Percentiles rank a stretch among this genome's conserved stretches.
Evolutionary conservation across 2,888 invertebrate genomes (phyloP).

Genomic region (Volucella zonaria): DNA sequence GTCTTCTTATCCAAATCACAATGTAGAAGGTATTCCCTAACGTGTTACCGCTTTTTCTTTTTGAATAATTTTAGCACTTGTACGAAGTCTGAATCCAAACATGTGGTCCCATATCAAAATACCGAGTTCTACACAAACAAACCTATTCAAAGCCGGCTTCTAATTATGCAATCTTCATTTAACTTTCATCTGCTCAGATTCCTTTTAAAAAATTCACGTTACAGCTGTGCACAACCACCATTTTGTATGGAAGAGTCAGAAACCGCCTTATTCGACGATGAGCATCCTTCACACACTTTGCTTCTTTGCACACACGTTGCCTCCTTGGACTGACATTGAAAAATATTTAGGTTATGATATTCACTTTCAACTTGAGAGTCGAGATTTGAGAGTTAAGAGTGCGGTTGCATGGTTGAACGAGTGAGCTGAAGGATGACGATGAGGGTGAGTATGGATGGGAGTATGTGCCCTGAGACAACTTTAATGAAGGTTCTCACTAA

Average conservation of each 20-base stretch:
- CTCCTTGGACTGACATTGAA: constrained; percentile 67
- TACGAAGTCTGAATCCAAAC: neutral
- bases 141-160: constrained; percentile 21
- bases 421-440: constrained; percentile 10
- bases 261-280: constrained; percentile 10
- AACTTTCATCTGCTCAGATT: constrained; percentile 44
- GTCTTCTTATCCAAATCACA: neutral
- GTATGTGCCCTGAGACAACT: constrained; percentile 51
- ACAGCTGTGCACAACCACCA: constrained; percentile 29
- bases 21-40: constrained; percentile 10
- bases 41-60: constrained; percentile 34
- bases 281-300: constrained; percentile 35
- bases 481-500: constrained; percentile 38
- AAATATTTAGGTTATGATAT: constrained; percentile 72
- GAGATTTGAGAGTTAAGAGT: neutral
- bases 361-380: constrained; percentile 59
- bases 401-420: neutral
- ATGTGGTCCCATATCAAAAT: neutral
- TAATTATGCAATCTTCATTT: constrained; percentile 61
- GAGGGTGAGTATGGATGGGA: neutral
- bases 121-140: constrained; percentile 24
- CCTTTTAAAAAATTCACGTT: constrained; percentile 45
- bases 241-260: neutral
- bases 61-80: constrained; percentile 45
- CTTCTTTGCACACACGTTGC: neutral